Percentiles rank a stretch among this genome's conserved stretches.
phyloP scores from a whole-genome alignment of 2,113 vertebrate genomes.

The Noturus placidus region DNA sequence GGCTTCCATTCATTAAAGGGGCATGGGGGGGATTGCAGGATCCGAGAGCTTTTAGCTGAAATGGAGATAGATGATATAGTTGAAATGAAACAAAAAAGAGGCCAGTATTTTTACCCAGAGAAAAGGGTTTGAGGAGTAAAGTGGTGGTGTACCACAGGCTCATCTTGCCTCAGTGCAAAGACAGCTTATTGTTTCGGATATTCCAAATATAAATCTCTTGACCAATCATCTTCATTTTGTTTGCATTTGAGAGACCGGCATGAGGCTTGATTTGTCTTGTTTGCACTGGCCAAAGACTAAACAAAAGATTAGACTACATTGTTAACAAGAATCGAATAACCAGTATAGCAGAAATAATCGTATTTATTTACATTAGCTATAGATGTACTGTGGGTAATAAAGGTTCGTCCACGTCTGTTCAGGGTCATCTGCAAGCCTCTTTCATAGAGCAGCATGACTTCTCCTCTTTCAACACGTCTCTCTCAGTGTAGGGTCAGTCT shows the following conservation, averaged over 20 bases:
- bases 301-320: no score
- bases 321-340: no score
- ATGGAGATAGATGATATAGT: no score
- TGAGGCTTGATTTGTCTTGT: background rate
- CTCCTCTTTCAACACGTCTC: background rate
- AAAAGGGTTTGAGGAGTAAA: background rate
- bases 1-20: background rate
- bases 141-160: background rate
- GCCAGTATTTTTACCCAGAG: background rate
- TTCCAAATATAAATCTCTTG: background rate
- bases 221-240: background rate
- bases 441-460: slow-evolving; percentile 42
- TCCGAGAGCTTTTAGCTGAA: background rate
- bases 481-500: slow-evolving; percentile 28
- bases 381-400: background rate
- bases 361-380: no score
- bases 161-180: background rate
- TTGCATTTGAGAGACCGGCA: background rate
- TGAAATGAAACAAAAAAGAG: background rate
- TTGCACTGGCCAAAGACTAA: background rate
- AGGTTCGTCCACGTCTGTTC: background rate
- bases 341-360: no score
- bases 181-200: background rate
- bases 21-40: background rate
- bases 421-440: slow-evolving; percentile 43